Percentiles rank a stretch among this genome's conserved stretches.
Evolutionary conservation across 2,797 vertebrate genomes (phyloP).

Genomic region (Alectoris magna): DNA sequence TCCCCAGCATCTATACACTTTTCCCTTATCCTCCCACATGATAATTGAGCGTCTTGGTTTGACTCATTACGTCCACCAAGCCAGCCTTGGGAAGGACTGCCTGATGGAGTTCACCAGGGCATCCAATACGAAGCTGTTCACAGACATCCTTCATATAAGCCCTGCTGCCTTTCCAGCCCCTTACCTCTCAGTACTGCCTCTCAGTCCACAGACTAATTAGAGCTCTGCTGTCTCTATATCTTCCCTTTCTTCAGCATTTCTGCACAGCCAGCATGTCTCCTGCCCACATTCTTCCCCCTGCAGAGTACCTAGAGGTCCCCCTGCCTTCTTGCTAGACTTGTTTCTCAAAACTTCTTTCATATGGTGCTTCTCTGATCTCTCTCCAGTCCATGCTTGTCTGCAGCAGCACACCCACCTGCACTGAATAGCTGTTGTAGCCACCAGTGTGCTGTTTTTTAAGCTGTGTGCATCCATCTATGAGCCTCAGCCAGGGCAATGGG

Average conservation of each 20-base stretch:
- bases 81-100: neutral
- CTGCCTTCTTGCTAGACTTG: neutral
- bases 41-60: neutral
- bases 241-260: neutral
- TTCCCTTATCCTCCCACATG: no score
- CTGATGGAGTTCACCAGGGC: neutral
- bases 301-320: neutral
- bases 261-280: rapidly evolving
- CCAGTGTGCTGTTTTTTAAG: rapidly evolving
- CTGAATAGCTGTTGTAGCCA: neutral
- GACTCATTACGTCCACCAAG: neutral
- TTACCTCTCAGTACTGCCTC: neutral
- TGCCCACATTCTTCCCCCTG: neutral
- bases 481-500: rapidly evolving
- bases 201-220: neutral
- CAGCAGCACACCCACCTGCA: neutral
- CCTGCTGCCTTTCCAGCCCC: neutral
- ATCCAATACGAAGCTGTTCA: neutral
- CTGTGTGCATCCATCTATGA: neutral
- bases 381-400: neutral
- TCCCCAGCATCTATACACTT: no score
- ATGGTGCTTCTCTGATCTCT: neutral
- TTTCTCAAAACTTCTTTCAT: neutral
- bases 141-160: neutral
- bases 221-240: neutral